Evolutionary conservation across 2,113 vertebrate genomes (phyloP), one percentile per base, ranked within the genome.

Genomic region (Chascanopsetta lugubris): DNA sequence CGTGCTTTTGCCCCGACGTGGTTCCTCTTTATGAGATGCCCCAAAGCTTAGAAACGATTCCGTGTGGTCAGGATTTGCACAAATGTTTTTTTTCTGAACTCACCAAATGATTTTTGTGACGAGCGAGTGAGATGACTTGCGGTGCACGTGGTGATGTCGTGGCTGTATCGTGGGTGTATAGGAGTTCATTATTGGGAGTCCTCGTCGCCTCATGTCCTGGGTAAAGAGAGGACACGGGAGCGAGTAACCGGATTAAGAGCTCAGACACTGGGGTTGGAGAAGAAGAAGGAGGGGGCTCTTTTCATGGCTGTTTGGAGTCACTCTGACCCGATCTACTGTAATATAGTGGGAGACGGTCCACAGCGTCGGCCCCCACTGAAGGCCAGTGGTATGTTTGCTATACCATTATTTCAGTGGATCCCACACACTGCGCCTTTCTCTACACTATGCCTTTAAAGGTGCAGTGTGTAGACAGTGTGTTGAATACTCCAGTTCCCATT

Each of bases 261-360:
- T 42, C 38, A 42, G 38, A 42, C 15, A 42, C 38, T 42, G 17
- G 66, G 53, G 72, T 72, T 71, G 82, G 34, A 69, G 67, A 34
- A n/a, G 54, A 54, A 57, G 60, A 32, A 57, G 57, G 42, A 65
- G 42, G 69, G 61, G 43, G 49, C 25, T 4, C 50, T 60, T 56
- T 83, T 63, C 49, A 53, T 59, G 64, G 36, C 38, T 74, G 58
- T 75, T 77, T 61, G 54, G 51, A 75, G 64, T 56, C 59, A 47
- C 48, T 72, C 40, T 54, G 56, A 63, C 48, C 38, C 2, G 53
- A 59, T 67, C 6, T 42, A 42, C 79, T 80, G 56, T 80, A 55
- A 59, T 75, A 49, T 69, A 34, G 27, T 70, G 12, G 50, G 57
- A 56, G 59, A 26, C 62, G 32, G 29, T 57, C 36, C 32, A 58